These are phyloP conservation scores for Clinocottus analis DNA, from an alignment of 2,113 vertebrate genomes.

Conservation along the genomic window DNA sequence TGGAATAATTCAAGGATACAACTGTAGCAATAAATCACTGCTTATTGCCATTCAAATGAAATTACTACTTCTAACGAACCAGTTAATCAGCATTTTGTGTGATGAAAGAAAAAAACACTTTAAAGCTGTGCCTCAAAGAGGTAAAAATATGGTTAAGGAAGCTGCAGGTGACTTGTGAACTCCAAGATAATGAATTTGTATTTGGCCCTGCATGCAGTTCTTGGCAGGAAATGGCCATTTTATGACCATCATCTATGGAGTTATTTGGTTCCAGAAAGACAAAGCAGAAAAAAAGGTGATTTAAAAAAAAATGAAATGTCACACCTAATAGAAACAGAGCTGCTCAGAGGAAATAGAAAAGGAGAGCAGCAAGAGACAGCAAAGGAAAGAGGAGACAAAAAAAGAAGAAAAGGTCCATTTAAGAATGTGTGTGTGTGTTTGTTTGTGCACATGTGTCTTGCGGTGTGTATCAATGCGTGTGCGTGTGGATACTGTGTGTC, in stretches of 20 bases:
- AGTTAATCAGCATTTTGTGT: slow-evolving; percentile 22
- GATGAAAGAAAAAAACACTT: neutral
- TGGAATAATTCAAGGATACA: neutral
- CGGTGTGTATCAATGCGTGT: slow-evolving; percentile 5
- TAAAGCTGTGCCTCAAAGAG: neutral
- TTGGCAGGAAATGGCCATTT: slow-evolving; percentile 63
- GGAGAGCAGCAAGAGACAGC: slow-evolving; percentile 28
- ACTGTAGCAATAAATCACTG: neutral
- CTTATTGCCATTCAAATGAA: neutral
- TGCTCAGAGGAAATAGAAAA: slow-evolving; percentile 63
- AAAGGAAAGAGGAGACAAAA: slow-evolving; percentile 37
- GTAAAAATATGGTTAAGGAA: slow-evolving; percentile 3
- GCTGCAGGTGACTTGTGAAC: slow-evolving; percentile 31
- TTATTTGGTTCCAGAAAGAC: slow-evolving; percentile 76
- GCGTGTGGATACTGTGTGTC: slow-evolving; percentile 14
- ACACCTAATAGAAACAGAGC: slow-evolving; percentile 81
- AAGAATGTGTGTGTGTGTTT: neutral
- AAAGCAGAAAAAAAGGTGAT: slow-evolving; percentile 72
- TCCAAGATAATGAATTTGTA: slow-evolving; percentile 50
- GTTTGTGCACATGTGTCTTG: slow-evolving; percentile 1
- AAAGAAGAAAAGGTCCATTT: slow-evolving; percentile 35
- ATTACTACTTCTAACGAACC: neutral
- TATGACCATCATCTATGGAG: slow-evolving; percentile 65
- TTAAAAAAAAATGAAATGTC: slow-evolving; percentile 84
- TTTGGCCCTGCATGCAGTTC: slow-evolving; percentile 40